Evolutionary conservation across 2,888 invertebrate species (phyloP).

Genomic region (Synanthedon andrenaeformis): DNA sequence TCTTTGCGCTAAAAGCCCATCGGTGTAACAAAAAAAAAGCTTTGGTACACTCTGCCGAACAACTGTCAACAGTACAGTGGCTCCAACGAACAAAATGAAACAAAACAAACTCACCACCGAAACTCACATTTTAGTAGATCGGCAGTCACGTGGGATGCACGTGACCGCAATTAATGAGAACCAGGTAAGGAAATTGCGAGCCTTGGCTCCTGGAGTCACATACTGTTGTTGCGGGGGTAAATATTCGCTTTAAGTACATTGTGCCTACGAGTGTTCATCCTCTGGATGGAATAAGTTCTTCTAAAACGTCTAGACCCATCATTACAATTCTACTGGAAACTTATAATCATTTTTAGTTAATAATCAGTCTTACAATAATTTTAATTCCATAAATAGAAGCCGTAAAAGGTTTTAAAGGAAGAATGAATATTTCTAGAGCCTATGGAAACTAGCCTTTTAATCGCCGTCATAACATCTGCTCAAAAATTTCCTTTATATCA

Average conservation of each 20-base stretch:
- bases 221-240: neutral
- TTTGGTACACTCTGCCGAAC: neutral
- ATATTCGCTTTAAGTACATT: conserved; percentile 1
- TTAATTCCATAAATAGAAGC: too few relatives aligned
- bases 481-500: too few relatives aligned
- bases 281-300: too few relatives aligned
- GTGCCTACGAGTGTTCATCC: conserved; percentile 3
- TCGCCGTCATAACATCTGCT: too few relatives aligned
- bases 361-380: too few relatives aligned
- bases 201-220: conserved; percentile 13
- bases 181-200: conserved; percentile 45
- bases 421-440: too few relatives aligned
- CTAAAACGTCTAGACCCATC: too few relatives aligned
- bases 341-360: too few relatives aligned
- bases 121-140: conserved; percentile 17
- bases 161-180: conserved; percentile 55
- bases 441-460: too few relatives aligned
- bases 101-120: conserved; percentile 20
- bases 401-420: too few relatives aligned
- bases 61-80: conserved; percentile 8
- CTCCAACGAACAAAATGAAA: conserved; percentile 7
- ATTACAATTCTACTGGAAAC: too few relatives aligned
- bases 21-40: neutral
- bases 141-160: conserved; percentile 35
- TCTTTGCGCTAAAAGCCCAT: neutral